phyloP scores from a whole-genome alignment of 2,797 vertebrate species.

The Aselliscus stoliczkanus region DNA sequence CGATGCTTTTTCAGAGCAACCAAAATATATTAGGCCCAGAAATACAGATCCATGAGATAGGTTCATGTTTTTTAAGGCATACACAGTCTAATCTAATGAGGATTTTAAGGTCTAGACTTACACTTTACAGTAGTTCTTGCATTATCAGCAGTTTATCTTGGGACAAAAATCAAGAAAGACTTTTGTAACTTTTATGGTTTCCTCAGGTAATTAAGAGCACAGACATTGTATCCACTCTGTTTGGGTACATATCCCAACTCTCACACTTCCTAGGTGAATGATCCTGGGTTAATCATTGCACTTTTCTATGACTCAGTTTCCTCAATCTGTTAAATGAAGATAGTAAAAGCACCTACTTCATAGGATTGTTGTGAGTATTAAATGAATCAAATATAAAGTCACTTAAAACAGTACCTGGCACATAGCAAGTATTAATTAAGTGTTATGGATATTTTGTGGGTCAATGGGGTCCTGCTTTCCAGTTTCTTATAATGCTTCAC shows the following conservation, averaged over 20 bases:
- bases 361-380: conserved; percentile 14
- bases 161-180: not conserved
- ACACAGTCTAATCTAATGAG: not conserved
- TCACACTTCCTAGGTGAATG: not conserved
- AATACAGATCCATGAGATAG: not conserved
- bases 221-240: not conserved
- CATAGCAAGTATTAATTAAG: not conserved
- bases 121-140: too few relatives aligned
- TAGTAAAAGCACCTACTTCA: not conserved
- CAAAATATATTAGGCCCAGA: not conserved
- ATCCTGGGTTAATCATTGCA: not conserved
- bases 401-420: not conserved
- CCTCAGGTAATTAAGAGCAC: not conserved
- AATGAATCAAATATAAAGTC: not conserved
- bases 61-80: not conserved
- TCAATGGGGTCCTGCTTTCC: not conserved
- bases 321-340: not conserved
- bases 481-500: not conserved
- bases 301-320: not conserved
- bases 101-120: not conserved
- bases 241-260: not conserved
- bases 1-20: not conserved
- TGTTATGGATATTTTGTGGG: not conserved
- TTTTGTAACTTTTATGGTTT: not conserved
- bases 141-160: not conserved